A percentile compares a stretch with the other conserved stretches of the same genome.
Evolutionary conservation across 2,113 vertebrate genomes (phyloP).

Genomic region (Gymnocephalus cernua): DNA sequence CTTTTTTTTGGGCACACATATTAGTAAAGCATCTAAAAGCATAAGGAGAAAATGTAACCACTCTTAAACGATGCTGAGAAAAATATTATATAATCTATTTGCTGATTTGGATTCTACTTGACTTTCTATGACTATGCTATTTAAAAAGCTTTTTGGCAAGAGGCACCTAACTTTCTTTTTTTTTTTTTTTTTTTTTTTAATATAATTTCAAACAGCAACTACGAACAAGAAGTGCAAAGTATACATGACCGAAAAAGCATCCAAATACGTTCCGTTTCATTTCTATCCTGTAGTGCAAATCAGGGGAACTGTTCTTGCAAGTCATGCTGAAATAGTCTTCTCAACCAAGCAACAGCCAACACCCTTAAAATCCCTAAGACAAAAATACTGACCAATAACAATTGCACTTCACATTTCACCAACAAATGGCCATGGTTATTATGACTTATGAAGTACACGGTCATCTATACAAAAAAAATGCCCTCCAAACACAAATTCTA

Average conservation of each 20-base stretch:
- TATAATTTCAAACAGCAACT: conserved; percentile 52
- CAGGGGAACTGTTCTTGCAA: conserved; percentile 62
- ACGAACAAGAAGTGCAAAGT: conserved; percentile 68
- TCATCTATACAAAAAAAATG: conserved; percentile 42
- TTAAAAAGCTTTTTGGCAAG: conserved; percentile 71
- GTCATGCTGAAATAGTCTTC: conserved; percentile 55
- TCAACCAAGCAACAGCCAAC: conserved; percentile 54
- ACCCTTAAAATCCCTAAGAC: conserved; percentile 56
- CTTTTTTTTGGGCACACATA: conserved; percentile 59
- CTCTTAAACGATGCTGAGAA: conserved; percentile 38
- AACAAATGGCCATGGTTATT: conserved; percentile 58
- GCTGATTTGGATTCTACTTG: conserved; percentile 56
- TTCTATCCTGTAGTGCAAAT: conserved; percentile 79
- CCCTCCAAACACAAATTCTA: conserved; percentile 43
- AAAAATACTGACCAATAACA: conserved; percentile 76
- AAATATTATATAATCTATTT: conserved; percentile 33
- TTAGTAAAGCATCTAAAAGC: conserved; percentile 57
- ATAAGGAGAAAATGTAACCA: conserved; percentile 40
- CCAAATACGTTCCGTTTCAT: conserved; percentile 16
- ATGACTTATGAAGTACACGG: conserved; percentile 48
- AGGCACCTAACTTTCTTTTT: conserved; percentile 58
- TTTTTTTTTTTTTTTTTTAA: background rate
- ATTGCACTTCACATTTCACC: conserved; percentile 81
- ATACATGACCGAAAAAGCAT: conserved; percentile 66
- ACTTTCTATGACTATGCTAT: conserved; percentile 39